Conservation (phyloP, 1,140 invertebrate genomes). For the Trichogramma pretiosum region DNA sequence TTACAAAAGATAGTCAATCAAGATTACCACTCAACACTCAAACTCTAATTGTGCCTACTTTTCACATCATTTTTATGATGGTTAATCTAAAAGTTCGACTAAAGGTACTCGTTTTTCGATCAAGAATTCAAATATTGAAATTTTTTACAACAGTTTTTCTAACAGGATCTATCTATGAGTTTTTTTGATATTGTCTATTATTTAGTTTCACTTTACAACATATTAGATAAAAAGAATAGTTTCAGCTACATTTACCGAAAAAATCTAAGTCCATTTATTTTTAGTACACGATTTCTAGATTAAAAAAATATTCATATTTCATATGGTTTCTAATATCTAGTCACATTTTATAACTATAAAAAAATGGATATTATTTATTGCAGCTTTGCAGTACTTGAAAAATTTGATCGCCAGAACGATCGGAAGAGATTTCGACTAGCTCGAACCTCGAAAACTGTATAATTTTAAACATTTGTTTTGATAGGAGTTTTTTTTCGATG, state of each 20-base stretch:
- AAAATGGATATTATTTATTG: constrained; percentile 3
- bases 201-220: no score
- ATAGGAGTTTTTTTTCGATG: no score
- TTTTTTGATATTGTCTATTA: no score
- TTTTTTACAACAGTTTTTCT: no score
- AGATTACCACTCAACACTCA: constrained; percentile 14
- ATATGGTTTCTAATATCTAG: no score
- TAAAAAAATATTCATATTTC: no score
- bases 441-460: constrained; percentile 9
- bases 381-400: no score
- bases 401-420: background rate
- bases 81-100: background rate
- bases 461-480: no score
- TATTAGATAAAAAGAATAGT: background rate
- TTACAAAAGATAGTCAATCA: constrained; percentile 12
- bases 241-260: constrained; percentile 6
- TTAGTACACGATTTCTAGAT: no score
- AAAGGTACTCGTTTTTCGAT: no score
- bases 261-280: constrained; percentile 7
- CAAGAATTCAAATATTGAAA: no score
- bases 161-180: no score
- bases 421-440: constrained; percentile 9
- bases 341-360: constrained; percentile 6
- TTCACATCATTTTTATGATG: background rate
- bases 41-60: constrained; percentile 12